phyloP scores from a whole-genome alignment of 2,113 vertebrate species.

The Rhadina sibilatrix region DNA sequence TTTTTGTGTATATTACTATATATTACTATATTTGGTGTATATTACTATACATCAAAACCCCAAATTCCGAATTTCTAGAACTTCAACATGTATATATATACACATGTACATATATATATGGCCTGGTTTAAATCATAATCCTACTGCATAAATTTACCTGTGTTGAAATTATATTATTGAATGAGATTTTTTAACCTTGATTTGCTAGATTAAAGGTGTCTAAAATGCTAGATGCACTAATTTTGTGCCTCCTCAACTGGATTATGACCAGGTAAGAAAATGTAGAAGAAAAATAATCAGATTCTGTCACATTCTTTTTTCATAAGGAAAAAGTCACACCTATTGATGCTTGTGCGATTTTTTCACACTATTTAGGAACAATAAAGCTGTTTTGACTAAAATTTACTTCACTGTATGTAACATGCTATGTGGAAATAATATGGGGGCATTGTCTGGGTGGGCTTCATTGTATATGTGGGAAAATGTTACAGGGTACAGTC shows the following conservation, averaged over 20 bases:
- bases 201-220: neutral
- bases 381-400: neutral
- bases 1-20: neutral
- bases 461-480: neutral
- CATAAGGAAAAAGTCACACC: neutral
- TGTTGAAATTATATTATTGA: neutral
- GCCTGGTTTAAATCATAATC: neutral
- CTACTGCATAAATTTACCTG: neutral
- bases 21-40: too few species aligned
- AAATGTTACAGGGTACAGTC: neutral
- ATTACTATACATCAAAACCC: too few species aligned
- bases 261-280: neutral
- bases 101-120: neutral
- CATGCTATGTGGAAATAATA: neutral
- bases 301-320: neutral
- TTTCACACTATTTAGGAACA: neutral
- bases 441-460: rapidly evolving
- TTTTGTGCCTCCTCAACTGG: neutral
- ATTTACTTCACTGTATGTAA: neutral
- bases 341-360: neutral
- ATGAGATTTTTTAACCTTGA: neutral
- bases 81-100: neutral
- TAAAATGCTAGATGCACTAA: neutral
- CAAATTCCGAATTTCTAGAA: too few species aligned
- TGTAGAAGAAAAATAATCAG: neutral